Conservation (phyloP, 2,888 invertebrate genomes). For the Petrophora chlorosata region DNA sequence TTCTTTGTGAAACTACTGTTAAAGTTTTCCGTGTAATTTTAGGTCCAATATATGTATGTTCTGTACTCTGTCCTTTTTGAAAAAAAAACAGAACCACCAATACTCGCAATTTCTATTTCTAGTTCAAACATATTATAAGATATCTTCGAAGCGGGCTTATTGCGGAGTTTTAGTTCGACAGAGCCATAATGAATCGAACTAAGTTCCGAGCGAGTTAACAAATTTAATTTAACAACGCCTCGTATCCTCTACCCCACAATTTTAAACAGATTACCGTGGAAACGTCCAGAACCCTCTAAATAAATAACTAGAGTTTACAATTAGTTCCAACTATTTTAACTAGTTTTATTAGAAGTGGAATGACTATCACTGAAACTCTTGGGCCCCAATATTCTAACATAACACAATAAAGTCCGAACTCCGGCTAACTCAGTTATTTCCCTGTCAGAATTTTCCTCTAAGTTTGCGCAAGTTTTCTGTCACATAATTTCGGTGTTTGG, state of each 20-base stretch:
- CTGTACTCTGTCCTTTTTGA: too few relatives aligned
- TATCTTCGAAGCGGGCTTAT: background rate
- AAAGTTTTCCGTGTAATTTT: too few relatives aligned
- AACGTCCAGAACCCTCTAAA: conserved; percentile 16
- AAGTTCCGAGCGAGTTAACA: conserved; percentile 12
- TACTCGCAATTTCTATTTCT: too few relatives aligned
- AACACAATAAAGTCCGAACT: conserved; percentile 19
- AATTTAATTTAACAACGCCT: conserved; percentile 20
- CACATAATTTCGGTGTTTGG: conserved; percentile 24
- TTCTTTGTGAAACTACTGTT: too few relatives aligned
- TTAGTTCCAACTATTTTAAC: conserved; percentile 30
- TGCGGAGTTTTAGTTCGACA: background rate
- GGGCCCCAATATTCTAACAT: conserved; percentile 5
- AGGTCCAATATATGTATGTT: too few relatives aligned
- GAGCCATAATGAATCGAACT: conserved; percentile 12
- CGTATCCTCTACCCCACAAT: conserved; percentile 4
- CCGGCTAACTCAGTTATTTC: conserved; percentile 24
- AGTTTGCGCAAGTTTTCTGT: conserved; percentile 16
- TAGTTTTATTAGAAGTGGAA: conserved; percentile 26
- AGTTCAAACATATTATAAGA: background rate
- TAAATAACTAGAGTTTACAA: conserved; percentile 32
- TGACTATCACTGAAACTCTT: conserved; percentile 16
- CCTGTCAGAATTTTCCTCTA: conserved; percentile 1
- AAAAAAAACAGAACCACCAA: too few relatives aligned
- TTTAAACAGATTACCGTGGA: conserved; percentile 21